phyloP scores from a whole-genome alignment of 2,888 invertebrate species.

The Synergus itoensis region DNA sequence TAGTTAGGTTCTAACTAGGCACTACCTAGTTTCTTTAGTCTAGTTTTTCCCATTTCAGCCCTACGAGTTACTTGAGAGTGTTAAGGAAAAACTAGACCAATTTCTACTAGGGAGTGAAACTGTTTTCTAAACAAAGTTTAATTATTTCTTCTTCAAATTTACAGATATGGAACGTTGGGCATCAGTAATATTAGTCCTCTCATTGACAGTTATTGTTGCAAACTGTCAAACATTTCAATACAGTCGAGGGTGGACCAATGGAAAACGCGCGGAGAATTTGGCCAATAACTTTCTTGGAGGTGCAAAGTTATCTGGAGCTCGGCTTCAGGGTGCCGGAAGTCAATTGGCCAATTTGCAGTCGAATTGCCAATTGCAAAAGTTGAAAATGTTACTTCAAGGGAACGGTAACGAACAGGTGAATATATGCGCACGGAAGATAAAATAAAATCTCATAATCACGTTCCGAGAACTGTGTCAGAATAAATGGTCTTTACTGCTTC shows the following conservation, averaged over 20 bases:
- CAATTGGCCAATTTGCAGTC: conserved; percentile 39
- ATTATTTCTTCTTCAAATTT: background rate
- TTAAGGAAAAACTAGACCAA: no score
- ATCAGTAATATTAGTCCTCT: background rate
- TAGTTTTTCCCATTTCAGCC: no score
- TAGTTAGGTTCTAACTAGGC: no score
- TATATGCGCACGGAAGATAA: conserved; percentile 28
- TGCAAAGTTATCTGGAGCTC: conserved; percentile 1
- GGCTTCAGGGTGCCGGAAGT: conserved; percentile 33
- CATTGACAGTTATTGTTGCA: background rate
- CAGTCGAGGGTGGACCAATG: conserved; percentile 26
- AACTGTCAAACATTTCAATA: conserved; percentile 6
- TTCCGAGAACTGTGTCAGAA: conserved; percentile 35
- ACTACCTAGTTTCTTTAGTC: no score
- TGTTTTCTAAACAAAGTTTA: no score
- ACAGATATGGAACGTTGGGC: background rate
- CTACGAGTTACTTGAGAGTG: no score
- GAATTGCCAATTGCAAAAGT: conserved; percentile 36
- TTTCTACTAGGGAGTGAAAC: no score
- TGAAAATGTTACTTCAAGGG: conserved; percentile 40
- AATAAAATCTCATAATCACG: conserved; percentile 37
- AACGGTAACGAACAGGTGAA: conserved; percentile 41
- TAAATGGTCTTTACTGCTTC: background rate
- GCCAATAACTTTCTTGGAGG: conserved; percentile 14
- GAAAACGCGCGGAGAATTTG: conserved; percentile 20